Evolutionary conservation across 2,113 vertebrate genomes (phyloP), one percentile per base, ranked within the genome.

Genomic region (Hymenochirus boettgeri): DNA sequence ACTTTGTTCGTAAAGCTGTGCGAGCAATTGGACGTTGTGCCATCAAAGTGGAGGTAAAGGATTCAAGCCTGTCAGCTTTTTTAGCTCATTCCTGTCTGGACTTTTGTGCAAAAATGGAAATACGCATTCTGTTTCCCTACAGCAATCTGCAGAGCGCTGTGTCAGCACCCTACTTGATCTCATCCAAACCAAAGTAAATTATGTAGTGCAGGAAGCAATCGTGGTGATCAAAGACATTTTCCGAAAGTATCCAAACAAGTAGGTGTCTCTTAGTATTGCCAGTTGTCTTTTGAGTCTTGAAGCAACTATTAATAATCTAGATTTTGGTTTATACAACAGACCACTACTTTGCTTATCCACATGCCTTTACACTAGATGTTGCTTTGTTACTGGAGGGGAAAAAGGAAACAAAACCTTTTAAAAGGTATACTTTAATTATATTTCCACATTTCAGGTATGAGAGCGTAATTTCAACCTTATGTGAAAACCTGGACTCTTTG

Each of bases 191-290:
- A 98, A 98, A 72, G 95, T 98, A 75, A 98, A 97, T 85, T 97
- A 98, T 1, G 95, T 98, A 77, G 95, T 98, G 57, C 95, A 98
- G 82, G 96, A 99, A 76, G 96, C 96, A 74, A 97, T 99, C 1
- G 95, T 99, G 1, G 96, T 99, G 72, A 99, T 99, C 81, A 99
- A 87, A 76, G 96, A 99, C 82, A 99, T 99, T 78, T 99, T 99
- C 80, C 92, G 96, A 81, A 99, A 99, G 76, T 99, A 99, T 82
- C 96, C 96, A 53, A 99, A 99, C 87, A 99, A 99, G 96, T 99
- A 82, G 0, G 93, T 86, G 0, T 13, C 23, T 52, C 4, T 9
- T 13, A 35, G 33, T 7, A 1, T 35, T 35, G n/a, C n/a, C n/a
- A n/a, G n/a, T n/a, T n/a, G n/a, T n/a, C n/a, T n/a, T n/a, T n/a